Evolutionary conservation across 2,113 vertebrate species (phyloP).

Genomic region (Garra rufa): DNA sequence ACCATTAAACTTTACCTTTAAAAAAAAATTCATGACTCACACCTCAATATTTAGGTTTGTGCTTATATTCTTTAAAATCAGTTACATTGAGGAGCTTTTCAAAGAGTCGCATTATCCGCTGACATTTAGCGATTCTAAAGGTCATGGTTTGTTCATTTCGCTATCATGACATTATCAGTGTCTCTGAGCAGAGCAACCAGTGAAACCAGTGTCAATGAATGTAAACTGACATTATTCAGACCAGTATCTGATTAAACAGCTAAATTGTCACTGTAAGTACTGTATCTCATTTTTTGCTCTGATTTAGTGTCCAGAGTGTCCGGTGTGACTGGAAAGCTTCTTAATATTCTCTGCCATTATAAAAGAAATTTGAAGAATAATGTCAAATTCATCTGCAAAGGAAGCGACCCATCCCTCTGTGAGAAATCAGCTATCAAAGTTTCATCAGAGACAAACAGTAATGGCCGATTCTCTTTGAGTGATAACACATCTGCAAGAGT

Average conservation of each 20-base stretch:
- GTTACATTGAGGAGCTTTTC: too few relatives aligned
- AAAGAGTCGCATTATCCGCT: neutral
- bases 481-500: conserved; percentile 21
- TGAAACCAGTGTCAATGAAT: neutral
- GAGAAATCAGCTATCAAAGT: neutral
- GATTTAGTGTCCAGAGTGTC: neutral
- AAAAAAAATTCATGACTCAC: too few relatives aligned
- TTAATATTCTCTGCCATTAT: neutral
- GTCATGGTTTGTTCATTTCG: neutral
- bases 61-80: too few relatives aligned
- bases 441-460: neutral
- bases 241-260: neutral
- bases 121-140: neutral
- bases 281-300: neutral
- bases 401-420: conserved; percentile 21
- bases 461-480: conserved; percentile 43
- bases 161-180: too few relatives aligned
- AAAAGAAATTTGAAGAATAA: neutral
- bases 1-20: too few relatives aligned
- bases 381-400: conserved; percentile 53
- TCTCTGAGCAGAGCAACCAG: too few relatives aligned
- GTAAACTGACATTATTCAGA: neutral
- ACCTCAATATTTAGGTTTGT: too few relatives aligned
- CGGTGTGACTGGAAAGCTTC: neutral
- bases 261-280: neutral